Evolutionary conservation across 2,888 invertebrate species (phyloP).

Genomic region (Ischnus inquisitorius): DNA sequence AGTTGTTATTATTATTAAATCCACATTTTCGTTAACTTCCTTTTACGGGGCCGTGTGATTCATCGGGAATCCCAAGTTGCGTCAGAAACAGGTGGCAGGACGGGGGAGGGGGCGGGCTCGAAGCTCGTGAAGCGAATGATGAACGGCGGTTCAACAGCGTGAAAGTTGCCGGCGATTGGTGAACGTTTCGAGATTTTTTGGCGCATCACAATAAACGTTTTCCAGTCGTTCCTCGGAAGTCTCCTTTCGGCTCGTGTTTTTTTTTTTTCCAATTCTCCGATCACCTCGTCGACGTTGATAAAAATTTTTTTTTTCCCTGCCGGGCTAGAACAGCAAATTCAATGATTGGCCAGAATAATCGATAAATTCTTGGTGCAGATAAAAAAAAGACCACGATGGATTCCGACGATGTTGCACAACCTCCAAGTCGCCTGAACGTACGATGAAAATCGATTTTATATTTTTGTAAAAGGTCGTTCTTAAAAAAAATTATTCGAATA

Average conservation of each 20-base stretch:
- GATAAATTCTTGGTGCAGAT: not conserved
- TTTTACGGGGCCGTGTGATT: constrained; percentile 37
- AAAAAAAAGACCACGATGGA: constrained; percentile 34
- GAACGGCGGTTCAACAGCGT: constrained; percentile 22
- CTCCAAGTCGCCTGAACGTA: constrained; percentile 49
- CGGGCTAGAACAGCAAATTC: not conserved
- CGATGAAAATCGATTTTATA: too few species aligned
- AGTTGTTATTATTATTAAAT: too few species aligned
- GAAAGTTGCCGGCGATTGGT: constrained; percentile 52
- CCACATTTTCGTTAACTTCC: not conserved
- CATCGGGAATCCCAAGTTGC: constrained; percentile 54
- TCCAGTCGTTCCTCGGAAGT: too few species aligned
- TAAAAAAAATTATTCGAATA: too few species aligned
- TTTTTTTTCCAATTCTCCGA: constrained; percentile 9
- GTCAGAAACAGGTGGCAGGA: constrained; percentile 63
- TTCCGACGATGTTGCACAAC: constrained; percentile 12
- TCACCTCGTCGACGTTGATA: not conserved
- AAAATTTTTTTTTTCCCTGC: not conserved
- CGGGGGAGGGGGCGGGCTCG: not conserved
- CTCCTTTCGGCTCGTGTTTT: not conserved
- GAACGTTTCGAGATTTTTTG: constrained; percentile 11
- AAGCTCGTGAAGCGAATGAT: not conserved
- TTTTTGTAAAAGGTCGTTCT: too few species aligned
- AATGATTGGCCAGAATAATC: not conserved
- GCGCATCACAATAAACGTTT: constrained; percentile 16